Evolutionary conservation across 2,113 vertebrate genomes (phyloP), one percentile per base, ranked within the genome.

Genomic region (Neoarius graeffei): DNA sequence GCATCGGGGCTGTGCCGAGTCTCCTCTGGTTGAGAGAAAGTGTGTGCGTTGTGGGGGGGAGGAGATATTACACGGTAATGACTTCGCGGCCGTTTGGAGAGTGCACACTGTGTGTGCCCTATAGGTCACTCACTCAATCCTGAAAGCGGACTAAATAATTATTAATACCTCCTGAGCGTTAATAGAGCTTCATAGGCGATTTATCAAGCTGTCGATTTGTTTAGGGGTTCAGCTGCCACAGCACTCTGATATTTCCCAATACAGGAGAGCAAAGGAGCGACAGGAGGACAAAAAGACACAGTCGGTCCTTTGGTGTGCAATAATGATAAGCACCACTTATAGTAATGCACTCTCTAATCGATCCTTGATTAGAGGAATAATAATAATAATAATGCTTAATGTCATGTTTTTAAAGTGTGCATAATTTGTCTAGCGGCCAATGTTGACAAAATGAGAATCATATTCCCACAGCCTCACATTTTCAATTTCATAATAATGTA

Each of bases 151-250:
- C 88, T 89, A 92, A 93, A 94, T 94, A 95, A 94, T 95, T 95
- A 94, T 95, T 93, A 95, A 94, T 90, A 94, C 92, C 93, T 93
- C 81, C 90, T 91, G 94, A 94, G 93, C 89, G 91, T 94, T 92
- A 93, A 94, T 91, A 91, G 94, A 93, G 54, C 90, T 91, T 92
- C 91, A 89, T 86, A 88, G 94, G 93, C 93, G 92, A 95, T 95
- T 95, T 91, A 95, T 95, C 94, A 95, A 94, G 90, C 92, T 91
- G 93, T 94, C 94, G 88, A 95, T 95, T 92, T 93, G 93, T 94
- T 92, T 93, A 86, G 69, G 66, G 66, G 81, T 83, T 83, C 30
- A 84, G 87, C 84, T 87, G 87, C 67, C 57, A 87, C 87, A 85
- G 79, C 62, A 86, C 56, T 54, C 77, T 48, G 84, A 48, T 85